These are phyloP conservation scores for Cryptotermes secundus DNA, from an alignment of 1,140 invertebrate species.

Conservation along the genomic window DNA sequence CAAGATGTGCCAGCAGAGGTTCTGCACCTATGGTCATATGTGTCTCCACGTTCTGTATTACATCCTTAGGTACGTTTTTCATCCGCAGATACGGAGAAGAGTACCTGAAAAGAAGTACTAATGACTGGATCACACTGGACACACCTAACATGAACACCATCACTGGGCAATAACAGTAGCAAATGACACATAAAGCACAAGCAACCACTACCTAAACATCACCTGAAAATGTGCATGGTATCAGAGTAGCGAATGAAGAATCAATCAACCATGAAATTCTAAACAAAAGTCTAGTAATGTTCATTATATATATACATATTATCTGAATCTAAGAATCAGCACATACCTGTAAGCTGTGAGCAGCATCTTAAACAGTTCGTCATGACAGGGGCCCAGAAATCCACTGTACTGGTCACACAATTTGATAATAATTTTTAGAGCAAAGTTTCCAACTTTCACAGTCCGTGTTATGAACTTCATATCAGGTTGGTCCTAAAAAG, in stretches of 20 bases:
- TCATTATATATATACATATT: background rate
- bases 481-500: conserved; percentile 21
- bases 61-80: background rate
- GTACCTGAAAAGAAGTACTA: background rate
- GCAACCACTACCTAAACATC: no score
- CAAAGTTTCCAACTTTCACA: conserved; percentile 27
- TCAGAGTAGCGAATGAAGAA: no score
- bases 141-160: no score
- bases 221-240: no score
- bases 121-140: no score
- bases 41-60: conserved; percentile 26
- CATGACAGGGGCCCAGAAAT: conserved; percentile 25
- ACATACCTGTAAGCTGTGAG: conserved; percentile 4
- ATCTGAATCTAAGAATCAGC: background rate
- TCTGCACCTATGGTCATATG: conserved; percentile 27
- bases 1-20: conserved; percentile 25
- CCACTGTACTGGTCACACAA: conserved; percentile 30
- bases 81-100: conserved; percentile 26
- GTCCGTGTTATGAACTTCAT: conserved; percentile 20
- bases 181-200: no score
- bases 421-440: conserved; percentile 28
- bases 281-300: background rate
- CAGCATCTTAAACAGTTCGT: conserved; percentile 27
- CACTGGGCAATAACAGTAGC: no score
- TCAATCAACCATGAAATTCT: no score